These are phyloP conservation scores for Scomber japonicus DNA, from an alignment of 2,113 vertebrate genomes.

Conservation along the genomic window DNA sequence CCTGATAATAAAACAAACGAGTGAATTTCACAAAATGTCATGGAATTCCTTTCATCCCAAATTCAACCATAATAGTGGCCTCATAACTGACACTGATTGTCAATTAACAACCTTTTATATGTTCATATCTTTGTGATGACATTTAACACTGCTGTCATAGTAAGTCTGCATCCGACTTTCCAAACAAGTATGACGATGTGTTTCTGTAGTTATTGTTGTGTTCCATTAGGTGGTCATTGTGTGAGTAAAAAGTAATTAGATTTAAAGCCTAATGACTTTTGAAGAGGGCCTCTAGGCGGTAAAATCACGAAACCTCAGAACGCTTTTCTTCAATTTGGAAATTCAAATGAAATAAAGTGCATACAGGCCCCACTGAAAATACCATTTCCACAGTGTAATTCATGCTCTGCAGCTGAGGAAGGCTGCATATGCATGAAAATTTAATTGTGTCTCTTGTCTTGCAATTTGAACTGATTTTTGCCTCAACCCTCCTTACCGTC, in stretches of 20 bases:
- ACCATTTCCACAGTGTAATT: constrained; percentile 51
- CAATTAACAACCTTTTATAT: not conserved
- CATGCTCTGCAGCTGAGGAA: constrained; percentile 24
- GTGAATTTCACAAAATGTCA: not conserved
- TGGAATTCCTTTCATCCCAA: constrained; percentile 11
- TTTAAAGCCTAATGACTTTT: constrained; percentile 45
- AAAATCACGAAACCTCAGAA: constrained; percentile 49
- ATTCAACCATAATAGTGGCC: too few relatives aligned
- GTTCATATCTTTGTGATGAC: not conserved
- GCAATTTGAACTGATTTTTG: constrained; percentile 49
- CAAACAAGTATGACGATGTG: constrained; percentile 11
- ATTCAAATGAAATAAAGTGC: constrained; percentile 55
- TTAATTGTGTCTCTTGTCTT: constrained; percentile 62
- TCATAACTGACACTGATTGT: not conserved
- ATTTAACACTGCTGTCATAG: not conserved
- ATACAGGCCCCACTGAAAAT: constrained; percentile 41
- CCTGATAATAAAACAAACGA: not conserved
- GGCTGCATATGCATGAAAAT: constrained; percentile 69
- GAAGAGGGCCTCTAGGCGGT: constrained; percentile 41
- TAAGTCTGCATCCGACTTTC: not conserved
- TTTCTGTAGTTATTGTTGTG: constrained; percentile 29
- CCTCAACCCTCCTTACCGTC: constrained; percentile 3
- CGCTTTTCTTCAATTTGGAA: constrained; percentile 44
- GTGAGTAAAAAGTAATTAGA: constrained; percentile 46
- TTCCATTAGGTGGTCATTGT: constrained; percentile 45